Base-by-base conservation (phyloP, 2,888 invertebrate genomes). In the Hypsopygia costalis region DNA sequence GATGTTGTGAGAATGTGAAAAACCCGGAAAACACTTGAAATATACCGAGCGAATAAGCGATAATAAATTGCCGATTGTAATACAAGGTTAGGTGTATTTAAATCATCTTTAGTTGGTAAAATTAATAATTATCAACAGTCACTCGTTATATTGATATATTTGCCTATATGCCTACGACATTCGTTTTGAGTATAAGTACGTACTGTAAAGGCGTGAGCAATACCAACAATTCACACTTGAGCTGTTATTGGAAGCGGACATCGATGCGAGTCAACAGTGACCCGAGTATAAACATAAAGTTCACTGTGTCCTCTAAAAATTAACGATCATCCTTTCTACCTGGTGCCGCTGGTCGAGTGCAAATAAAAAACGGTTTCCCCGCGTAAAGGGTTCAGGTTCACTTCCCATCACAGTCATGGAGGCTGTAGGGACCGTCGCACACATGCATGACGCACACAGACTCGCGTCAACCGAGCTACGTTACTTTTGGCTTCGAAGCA, bases 311-410 rank as follows among this genome's bases (percentile, higher is more conserved):
- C 82, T 80, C 81, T 79, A 87, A 88, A 88, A 87, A 86, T 82
- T 86, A 82, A 82, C 83, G 83, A 87, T 83, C 82, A 83, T 87
- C 82, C 81, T 86, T 82, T 83, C 80, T 87, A 90, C 90, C 90
- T 90, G 89, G 81, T 78, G 81, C 79, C 80, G 88, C 80, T 85
- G 85, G 83, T 88, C 89, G 81, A 88, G 79, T 79, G 85, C 89
- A 87, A 85, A 87, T 88, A 89, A 85, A 88, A 89, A 90, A 89
- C 80, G 74, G 83, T 83, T 82, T 83, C 85, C 73, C 80, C 71
- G 72, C 82, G 77, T 82, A 88, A 89, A 89, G 90, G 90, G 90
- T 90, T 90, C 82, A 90, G 90, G 90, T 90, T 90, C 82, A 90
- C 88, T 90, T 90, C 90, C 90, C 89, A 90, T 88, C 81, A 76